Conservation (phyloP, 2,888 invertebrate species). For the Drosophila picticornis region DNA sequence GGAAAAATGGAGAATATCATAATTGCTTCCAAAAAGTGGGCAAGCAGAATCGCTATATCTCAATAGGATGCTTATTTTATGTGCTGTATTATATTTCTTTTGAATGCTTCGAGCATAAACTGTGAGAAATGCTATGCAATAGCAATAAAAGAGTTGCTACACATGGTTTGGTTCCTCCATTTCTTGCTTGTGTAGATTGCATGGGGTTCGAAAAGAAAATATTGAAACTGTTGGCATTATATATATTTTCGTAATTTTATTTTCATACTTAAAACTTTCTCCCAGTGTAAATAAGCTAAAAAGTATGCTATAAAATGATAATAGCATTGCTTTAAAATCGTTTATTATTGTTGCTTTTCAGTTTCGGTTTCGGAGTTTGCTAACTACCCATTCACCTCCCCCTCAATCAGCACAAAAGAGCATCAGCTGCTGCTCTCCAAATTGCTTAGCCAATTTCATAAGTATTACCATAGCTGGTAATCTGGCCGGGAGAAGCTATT, state of each 20-base stretch:
- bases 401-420: neutral
- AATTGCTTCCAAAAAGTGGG: constrained; percentile 40
- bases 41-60: constrained; percentile 16
- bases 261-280: constrained; percentile 5
- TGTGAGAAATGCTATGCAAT: neutral
- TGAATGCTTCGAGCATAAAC: constrained; percentile 2
- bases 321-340: constrained; percentile 18
- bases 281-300: constrained; percentile 19
- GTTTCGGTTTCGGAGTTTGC: constrained; percentile 4
- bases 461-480: constrained; percentile 30
- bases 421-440: constrained; percentile 17
- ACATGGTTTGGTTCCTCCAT: neutral
- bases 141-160: neutral
- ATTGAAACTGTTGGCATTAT: neutral
- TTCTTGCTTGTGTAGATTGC: neutral
- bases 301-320: constrained; percentile 33
- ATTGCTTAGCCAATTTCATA: constrained; percentile 33
- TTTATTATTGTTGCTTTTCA: constrained; percentile 28
- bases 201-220: neutral
- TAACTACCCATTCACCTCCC: constrained; percentile 2
- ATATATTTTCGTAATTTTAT: too few relatives aligned
- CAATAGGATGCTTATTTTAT: constrained; percentile 30
- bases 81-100: constrained; percentile 20
- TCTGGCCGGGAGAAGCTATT: constrained; percentile 20
- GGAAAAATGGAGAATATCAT: constrained; percentile 57